phyloP scores from a whole-genome alignment of 92 coral and sea anemone genomes.

The Porites cylindrica region DNA sequence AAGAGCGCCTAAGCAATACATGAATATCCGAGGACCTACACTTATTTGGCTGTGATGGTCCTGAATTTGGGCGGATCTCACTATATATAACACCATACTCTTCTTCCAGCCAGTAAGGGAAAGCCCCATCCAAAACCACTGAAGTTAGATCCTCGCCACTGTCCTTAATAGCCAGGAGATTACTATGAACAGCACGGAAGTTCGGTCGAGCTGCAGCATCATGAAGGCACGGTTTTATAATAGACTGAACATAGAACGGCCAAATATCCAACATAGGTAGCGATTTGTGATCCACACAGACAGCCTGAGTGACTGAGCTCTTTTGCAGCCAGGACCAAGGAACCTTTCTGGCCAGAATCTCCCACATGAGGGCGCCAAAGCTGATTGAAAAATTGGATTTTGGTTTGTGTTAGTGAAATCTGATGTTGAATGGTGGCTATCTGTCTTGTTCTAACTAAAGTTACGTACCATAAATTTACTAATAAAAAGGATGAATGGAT shows the following conservation, averaged over 20 bases:
- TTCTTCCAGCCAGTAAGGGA: constrained; percentile 60
- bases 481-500: too few relatives aligned
- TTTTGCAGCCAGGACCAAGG: constrained; percentile 93
- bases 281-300: constrained; percentile 34
- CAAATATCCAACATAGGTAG: constrained; percentile 74
- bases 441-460: too few relatives aligned
- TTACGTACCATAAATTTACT: too few relatives aligned
- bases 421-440: too few relatives aligned
- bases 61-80: not conserved
- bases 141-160: constrained; percentile 52
- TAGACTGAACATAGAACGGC: constrained; percentile 68
- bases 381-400: constrained; percentile 30
- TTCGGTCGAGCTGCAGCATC: constrained; percentile 25
- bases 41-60: not conserved
- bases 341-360: constrained; percentile 74
- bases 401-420: too few relatives aligned
- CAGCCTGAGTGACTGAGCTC: constrained; percentile 51
- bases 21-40: constrained; percentile 16
- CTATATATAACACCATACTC: not conserved
- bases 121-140: constrained; percentile 59
- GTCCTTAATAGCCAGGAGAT: constrained; percentile 25
- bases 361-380: constrained; percentile 93
- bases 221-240: constrained; percentile 49
- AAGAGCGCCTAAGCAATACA: constrained; percentile 27
- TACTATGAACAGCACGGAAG: constrained; percentile 31